Evolutionary conservation across 2,797 vertebrate species (phyloP), one percentile per base, ranked within the genome.

Genomic region (Danio tinwini): DNA sequence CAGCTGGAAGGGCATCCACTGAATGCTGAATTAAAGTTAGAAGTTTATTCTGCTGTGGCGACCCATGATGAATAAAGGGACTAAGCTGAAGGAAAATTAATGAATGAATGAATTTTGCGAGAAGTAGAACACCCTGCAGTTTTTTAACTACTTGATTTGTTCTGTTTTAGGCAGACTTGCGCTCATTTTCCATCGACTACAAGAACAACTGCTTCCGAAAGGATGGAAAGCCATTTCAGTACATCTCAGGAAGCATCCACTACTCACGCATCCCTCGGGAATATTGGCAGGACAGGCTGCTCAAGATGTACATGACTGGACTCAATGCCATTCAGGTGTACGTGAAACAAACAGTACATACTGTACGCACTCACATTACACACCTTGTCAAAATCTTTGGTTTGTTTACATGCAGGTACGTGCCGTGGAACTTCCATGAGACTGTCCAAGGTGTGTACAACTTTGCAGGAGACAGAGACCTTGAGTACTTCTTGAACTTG

Each of bases 341-440:
- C 90, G 93, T 82, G 37, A 6, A 70, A 40, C 10, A 14, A 59
- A 52, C 6, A 37, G 3, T 53, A 16, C 49, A 13, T 5, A 29
- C 29, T 10, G 1, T n/a, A 29, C 39, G 17, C 7, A 17, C 5
- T 19, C 44, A 9, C 63, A 42, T 49, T 21, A 59, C 0, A 19
- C 2, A 7, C 9, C 5, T 39, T 5, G 11, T 9, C 42, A 21
- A 17, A 14, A 8, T 71, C 62, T 17, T 76, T 10, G 49, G 0
- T 65, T 0, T 76, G 12, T n/a, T 90, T 82, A 85, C 5, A 53
- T 75, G 73, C 88, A 99, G 97, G 67, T 99, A 99, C 0, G 79
- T 99, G 29, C 97, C 98, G 40, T 99, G 97, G 97, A 99, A 99
- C 88, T 99, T 95, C 88, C 97, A 99, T 0, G 97, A 99, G 88